Percentiles rank a stretch among this genome's conserved stretches.
Evolutionary conservation across 1,140 invertebrate species (phyloP).

Genomic region (Aphelenchoides fujianensis): DNA sequence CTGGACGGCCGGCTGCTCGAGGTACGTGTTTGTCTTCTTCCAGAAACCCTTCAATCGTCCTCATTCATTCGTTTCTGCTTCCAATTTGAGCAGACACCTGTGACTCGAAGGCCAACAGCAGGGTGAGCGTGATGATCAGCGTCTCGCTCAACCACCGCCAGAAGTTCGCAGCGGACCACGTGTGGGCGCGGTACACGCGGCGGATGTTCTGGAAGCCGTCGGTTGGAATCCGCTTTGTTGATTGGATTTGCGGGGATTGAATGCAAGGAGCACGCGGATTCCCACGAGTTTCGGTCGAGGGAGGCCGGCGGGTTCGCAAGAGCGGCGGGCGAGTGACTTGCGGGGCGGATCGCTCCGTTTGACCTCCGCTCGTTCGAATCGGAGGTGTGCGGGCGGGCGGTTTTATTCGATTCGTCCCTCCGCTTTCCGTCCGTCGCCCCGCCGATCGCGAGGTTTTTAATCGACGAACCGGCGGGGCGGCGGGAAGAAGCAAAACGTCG

Average conservation of each 20-base stretch:
- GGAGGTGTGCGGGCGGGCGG: background rate
- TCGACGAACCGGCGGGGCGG: no score
- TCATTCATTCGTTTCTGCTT: background rate
- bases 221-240: no score
- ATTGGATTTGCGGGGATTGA: background rate
- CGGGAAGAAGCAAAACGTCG: no score
- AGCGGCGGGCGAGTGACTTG: background rate
- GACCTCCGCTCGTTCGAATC: background rate
- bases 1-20: conserved; percentile 1
- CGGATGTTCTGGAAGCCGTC: background rate
- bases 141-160: conserved; percentile 12
- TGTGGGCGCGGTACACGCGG: background rate
- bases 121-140: background rate
- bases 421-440: no score
- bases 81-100: background rate
- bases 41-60: conserved; percentile 2
- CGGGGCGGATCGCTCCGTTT: background rate
- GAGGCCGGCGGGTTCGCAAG: background rate
- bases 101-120: conserved; percentile 8
- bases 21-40: conserved; percentile 24
- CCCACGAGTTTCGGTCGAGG: no score
- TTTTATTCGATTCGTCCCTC: no score
- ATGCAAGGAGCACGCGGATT: no score
- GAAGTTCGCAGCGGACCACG: background rate
- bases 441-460: no score